Percentiles rank a stretch among this genome's conserved stretches.
Conservation (phyloP, 2,113 vertebrate genomes). For the Anguilla rostrata region DNA sequence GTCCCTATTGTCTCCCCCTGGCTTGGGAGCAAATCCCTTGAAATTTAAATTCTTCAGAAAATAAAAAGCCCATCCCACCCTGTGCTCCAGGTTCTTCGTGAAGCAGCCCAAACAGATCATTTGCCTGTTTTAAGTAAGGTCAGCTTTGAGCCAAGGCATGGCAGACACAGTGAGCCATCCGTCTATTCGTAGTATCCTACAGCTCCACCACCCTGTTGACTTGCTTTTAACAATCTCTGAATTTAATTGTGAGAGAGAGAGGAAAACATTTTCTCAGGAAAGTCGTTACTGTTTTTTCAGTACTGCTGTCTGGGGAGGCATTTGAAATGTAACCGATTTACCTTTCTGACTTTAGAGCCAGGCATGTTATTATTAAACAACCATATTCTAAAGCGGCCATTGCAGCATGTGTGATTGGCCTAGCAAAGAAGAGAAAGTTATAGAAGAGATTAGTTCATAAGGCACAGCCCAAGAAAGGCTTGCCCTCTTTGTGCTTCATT, state of each 20-base stretch:
- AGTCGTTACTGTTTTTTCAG: background rate
- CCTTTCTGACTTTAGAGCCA: background rate
- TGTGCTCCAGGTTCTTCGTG: background rate
- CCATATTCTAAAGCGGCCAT: background rate
- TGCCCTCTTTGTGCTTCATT: background rate
- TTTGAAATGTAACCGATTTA: background rate
- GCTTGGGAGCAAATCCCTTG: background rate
- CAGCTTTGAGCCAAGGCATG: background rate
- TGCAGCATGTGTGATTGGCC: too few species aligned
- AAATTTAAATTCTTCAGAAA: constrained; percentile 11
- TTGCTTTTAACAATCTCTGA: background rate
- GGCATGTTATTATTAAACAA: background rate
- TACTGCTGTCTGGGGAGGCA: background rate
- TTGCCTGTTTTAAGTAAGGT: background rate
- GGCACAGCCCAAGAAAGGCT: background rate
- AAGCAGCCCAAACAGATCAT: background rate
- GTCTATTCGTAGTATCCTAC: background rate
- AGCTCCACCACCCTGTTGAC: background rate
- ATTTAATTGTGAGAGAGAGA: too few species aligned
- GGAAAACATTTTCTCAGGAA: background rate
- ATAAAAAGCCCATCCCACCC: background rate
- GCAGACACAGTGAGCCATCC: background rate
- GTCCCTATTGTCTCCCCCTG: background rate
- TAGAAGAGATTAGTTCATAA: background rate
- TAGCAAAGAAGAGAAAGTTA: too few species aligned